Conservation (phyloP, 1,140 invertebrate genomes). For the Pentalonia nigronervosa region DNA sequence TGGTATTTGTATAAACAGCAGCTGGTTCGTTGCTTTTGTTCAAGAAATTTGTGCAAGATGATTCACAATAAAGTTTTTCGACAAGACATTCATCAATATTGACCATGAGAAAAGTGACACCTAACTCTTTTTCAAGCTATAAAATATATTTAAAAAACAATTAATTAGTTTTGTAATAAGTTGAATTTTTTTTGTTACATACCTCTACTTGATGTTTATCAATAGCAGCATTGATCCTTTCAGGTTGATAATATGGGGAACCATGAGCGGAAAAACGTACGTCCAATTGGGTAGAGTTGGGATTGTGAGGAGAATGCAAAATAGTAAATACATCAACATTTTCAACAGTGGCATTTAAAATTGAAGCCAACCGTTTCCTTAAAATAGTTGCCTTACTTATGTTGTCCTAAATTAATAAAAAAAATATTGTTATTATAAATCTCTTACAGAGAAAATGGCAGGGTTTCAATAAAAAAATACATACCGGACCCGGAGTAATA, state of each 20-base stretch:
- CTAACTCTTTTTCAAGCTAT: conserved; percentile 74
- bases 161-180: not conserved
- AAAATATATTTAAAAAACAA: conserved; percentile 23
- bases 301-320: conserved; percentile 72
- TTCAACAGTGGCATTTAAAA: conserved; percentile 77
- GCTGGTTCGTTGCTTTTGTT: conserved; percentile 76
- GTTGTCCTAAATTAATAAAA: conserved; percentile 65
- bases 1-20: conserved; percentile 85
- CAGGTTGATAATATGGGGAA: conserved; percentile 86
- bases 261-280: conserved; percentile 90
- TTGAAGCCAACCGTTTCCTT: conserved; percentile 72
- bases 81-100: conserved; percentile 87
- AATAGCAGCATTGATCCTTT: conserved; percentile 83
- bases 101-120: conserved; percentile 79
- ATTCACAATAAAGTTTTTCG: conserved; percentile 75
- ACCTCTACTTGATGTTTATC: conserved; percentile 73
- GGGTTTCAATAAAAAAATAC: not conserved
- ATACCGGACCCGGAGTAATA: conserved; percentile 68
- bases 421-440: not conserved
- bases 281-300: conserved; percentile 73
- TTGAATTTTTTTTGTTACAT: conserved; percentile 53
- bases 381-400: conserved; percentile 79
- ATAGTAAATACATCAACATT: conserved; percentile 95
- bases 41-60: conserved; percentile 77
- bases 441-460: not conserved